Conservation (phyloP, 2,888 invertebrate species). For the Rhaphigaster nebulosa region DNA sequence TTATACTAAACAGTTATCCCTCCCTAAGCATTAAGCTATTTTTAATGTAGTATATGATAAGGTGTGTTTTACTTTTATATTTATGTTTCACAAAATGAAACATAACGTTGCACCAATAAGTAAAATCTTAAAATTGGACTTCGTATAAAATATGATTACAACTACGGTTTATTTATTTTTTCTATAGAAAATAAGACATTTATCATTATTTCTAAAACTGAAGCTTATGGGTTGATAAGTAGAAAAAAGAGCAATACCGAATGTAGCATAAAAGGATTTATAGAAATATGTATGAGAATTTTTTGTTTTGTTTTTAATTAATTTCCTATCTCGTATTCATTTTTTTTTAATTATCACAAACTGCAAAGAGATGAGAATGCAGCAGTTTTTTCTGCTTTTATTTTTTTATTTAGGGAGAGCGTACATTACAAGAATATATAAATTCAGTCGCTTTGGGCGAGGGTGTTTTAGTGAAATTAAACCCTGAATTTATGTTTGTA, state of each 20-base stretch:
- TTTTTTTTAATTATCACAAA: slow-evolving; percentile 5
- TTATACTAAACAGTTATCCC: too few species aligned
- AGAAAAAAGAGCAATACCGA: too few species aligned
- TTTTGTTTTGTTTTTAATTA: neutral
- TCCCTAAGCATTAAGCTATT: too few species aligned
- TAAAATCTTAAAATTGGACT: too few species aligned
- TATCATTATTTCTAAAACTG: neutral
- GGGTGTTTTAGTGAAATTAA: slow-evolving; percentile 41
- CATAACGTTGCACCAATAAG: too few species aligned
- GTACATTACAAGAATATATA: slow-evolving; percentile 30
- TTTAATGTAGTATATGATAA: too few species aligned
- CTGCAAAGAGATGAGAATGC: slow-evolving; percentile 2
- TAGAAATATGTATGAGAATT: neutral
- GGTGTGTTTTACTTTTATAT: too few species aligned
- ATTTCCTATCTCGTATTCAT: neutral
- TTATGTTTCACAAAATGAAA: too few species aligned
- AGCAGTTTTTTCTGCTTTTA: neutral
- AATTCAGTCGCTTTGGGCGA: slow-evolving; percentile 28
- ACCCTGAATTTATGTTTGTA: slow-evolving; percentile 15
- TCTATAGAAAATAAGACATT: neutral
- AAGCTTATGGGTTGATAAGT: too few species aligned
- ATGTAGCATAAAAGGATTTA: too few species aligned
- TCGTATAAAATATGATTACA: too few species aligned
- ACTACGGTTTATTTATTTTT: too few species aligned
- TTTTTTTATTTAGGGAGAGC: slow-evolving; percentile 6